Evolutionary conservation across 2,113 vertebrate genomes (phyloP).

Genomic region (Circaetus cinerascens): DNA sequence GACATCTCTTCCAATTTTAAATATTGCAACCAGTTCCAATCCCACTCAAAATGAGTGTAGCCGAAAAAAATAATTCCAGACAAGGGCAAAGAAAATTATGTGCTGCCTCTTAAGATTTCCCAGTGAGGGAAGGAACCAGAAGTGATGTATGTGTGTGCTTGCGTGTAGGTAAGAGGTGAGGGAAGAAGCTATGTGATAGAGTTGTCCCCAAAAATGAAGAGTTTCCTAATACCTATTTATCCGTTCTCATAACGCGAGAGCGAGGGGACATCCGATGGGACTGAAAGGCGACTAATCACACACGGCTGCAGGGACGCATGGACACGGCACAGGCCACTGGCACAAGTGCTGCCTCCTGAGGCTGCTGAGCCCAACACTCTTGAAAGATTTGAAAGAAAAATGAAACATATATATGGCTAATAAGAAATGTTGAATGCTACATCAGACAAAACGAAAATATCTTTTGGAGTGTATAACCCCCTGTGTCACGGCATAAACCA

Average conservation of each 20-base stretch:
- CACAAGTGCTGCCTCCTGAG: not conserved
- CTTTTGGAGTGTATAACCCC: not conserved
- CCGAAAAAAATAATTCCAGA: not conserved
- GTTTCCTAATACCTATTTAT: not conserved
- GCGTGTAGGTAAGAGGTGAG: not conserved
- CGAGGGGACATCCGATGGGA: not conserved
- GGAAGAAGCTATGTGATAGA: not conserved
- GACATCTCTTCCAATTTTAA: not conserved
- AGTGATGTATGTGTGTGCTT: not conserved
- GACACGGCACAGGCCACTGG: not conserved
- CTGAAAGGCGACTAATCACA: not conserved
- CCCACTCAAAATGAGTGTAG: not conserved
- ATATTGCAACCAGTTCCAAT: not conserved
- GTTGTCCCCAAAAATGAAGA: not conserved
- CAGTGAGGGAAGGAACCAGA: not conserved
- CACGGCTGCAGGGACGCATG: accelerated
- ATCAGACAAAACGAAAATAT: not conserved
- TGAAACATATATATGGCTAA: not conserved
- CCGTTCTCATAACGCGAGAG: not conserved
- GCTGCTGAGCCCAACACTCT: not conserved
- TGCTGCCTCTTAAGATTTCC: not conserved
- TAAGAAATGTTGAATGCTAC: not conserved
- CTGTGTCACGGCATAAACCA: not conserved
- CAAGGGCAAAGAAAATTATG: not conserved
- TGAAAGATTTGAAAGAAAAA: not conserved